Evolutionary conservation across 2,113 vertebrate species (phyloP).

Genomic region (Nansenia antarctica): DNA sequence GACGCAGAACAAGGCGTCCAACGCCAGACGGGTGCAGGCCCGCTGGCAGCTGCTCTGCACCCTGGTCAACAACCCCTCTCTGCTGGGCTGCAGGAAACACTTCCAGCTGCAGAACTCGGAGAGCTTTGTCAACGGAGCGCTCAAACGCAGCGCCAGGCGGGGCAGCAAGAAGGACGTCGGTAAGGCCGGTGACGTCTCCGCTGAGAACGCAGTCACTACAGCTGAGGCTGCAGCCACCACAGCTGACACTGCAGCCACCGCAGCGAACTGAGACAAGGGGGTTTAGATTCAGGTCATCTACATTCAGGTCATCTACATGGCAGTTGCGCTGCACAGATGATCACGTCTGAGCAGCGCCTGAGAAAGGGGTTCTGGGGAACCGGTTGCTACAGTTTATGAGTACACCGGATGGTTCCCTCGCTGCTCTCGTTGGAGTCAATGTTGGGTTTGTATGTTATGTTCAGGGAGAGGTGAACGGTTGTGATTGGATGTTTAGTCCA

Average conservation of each 20-base stretch:
- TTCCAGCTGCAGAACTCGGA: slow-evolving; percentile 56
- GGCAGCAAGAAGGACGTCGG: slow-evolving; percentile 4
- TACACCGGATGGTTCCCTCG: not conserved
- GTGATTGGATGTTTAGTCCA: not conserved
- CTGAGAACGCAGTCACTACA: not conserved
- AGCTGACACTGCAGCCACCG: not conserved
- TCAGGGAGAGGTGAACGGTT: too few relatives aligned
- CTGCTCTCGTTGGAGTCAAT: not conserved
- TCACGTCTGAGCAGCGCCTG: too few relatives aligned
- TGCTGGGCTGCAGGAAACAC: slow-evolving; percentile 80
- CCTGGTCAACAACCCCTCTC: slow-evolving; percentile 82
- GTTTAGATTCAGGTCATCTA: too few relatives aligned
- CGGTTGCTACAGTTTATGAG: too few relatives aligned
- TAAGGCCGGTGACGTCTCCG: too few relatives aligned
- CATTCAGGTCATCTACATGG: too few relatives aligned
- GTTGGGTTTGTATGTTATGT: not conserved
- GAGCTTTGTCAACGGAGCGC: slow-evolving; percentile 58
- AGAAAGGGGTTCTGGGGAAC: too few relatives aligned
- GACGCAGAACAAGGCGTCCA: not conserved
- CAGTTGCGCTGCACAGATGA: too few relatives aligned
- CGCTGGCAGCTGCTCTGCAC: slow-evolving; percentile 88
- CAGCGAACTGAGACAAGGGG: not conserved
- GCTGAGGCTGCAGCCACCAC: slow-evolving; percentile 3
- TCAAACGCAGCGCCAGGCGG: slow-evolving; percentile 35
- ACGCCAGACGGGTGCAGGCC: slow-evolving; percentile 52